Percentiles rank a stretch among this genome's conserved stretches.
phyloP scores from a whole-genome alignment of 2,113 vertebrate genomes.

The Melospiza georgiana region DNA sequence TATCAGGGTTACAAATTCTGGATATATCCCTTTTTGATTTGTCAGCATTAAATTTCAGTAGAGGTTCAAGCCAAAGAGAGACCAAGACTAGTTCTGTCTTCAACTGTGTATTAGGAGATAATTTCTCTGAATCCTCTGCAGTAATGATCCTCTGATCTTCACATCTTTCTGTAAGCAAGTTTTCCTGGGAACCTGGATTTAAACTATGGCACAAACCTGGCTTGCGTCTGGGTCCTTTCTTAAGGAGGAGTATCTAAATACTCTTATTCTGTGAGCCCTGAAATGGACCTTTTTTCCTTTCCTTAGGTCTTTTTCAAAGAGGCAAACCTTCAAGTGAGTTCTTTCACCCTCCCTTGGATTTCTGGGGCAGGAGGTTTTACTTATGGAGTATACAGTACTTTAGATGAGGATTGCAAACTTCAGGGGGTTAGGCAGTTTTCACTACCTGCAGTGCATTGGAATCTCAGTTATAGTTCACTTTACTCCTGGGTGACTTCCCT shows the following conservation, averaged over 20 bases:
- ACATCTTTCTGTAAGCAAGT: conserved; percentile 74
- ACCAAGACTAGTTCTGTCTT: conserved; percentile 73
- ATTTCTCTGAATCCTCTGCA: conserved; percentile 76
- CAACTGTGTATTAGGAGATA: conserved; percentile 63
- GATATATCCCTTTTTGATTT: conserved; percentile 77
- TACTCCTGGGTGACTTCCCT: background rate
- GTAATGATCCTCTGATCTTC: conserved; percentile 71
- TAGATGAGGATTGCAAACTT: conserved; percentile 57
- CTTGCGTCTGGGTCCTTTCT: conserved; percentile 66
- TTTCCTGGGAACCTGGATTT: conserved; percentile 71
- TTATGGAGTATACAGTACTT: conserved; percentile 56
- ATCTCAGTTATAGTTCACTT: conserved; percentile 36
- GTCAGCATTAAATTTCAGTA: conserved; percentile 79
- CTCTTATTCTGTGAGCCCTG: conserved; percentile 67
- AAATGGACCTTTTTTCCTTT: conserved; percentile 65
- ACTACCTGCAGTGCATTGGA: conserved; percentile 16
- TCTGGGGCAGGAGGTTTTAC: conserved; percentile 71
- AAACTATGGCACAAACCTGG: conserved; percentile 61
- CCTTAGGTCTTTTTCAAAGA: conserved; percentile 68
- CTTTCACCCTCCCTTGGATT: conserved; percentile 65
- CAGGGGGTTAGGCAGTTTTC: conserved; percentile 19
- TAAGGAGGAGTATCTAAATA: conserved; percentile 71
- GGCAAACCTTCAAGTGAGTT: conserved; percentile 69
- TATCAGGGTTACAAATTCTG: conserved; percentile 74
- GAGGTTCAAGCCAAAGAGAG: conserved; percentile 74